Percentiles rank a stretch among this genome's conserved stretches.
These are phyloP conservation scores for Drosophila biarmipes DNA, from an alignment of 1,140 invertebrate species.

Conservation along the genomic window DNA sequence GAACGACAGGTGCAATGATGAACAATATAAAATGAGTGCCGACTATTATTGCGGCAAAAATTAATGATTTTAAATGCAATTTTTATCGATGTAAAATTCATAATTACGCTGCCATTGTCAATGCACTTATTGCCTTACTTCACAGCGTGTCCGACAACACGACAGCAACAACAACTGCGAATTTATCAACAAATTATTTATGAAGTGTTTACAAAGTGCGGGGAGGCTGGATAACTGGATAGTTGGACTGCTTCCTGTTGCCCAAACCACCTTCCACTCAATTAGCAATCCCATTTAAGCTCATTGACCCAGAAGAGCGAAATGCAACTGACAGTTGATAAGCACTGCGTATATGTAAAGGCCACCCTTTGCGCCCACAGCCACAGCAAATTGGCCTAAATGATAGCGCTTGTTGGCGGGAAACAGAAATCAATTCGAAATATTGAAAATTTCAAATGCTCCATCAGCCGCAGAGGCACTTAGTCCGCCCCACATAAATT, in stretches of 20 bases:
- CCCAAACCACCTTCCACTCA: slow-evolving; percentile 38
- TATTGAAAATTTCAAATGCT: slow-evolving; percentile 58
- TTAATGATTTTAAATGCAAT: slow-evolving; percentile 70
- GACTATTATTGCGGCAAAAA: slow-evolving; percentile 66
- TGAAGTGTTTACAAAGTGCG: slow-evolving; percentile 58
- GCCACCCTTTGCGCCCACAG: not conserved
- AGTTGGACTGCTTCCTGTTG: slow-evolving; percentile 16
- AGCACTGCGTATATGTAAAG: slow-evolving; percentile 26
- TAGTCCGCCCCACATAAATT: slow-evolving; percentile 50
- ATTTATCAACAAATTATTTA: slow-evolving; percentile 65
- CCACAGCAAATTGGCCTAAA: slow-evolving; percentile 62
- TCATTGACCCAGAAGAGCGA: slow-evolving; percentile 45
- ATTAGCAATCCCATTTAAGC: slow-evolving; percentile 54
- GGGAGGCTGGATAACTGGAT: slow-evolving; percentile 8
- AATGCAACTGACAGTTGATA: slow-evolving; percentile 63
- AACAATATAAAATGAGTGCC: slow-evolving; percentile 64
- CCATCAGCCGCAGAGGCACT: slow-evolving; percentile 40
- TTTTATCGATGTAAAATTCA: slow-evolving; percentile 78
- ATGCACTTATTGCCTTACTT: slow-evolving; percentile 56
- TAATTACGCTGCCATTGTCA: slow-evolving; percentile 73
- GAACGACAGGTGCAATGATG: slow-evolving; percentile 52
- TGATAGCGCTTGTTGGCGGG: slow-evolving; percentile 43
- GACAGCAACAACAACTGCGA: slow-evolving; percentile 42
- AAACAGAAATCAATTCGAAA: slow-evolving; percentile 62
- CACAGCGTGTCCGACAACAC: slow-evolving; percentile 38